Evolutionary conservation across 2,797 vertebrate species (phyloP).

Genomic region (Fundulus diaphanus): DNA sequence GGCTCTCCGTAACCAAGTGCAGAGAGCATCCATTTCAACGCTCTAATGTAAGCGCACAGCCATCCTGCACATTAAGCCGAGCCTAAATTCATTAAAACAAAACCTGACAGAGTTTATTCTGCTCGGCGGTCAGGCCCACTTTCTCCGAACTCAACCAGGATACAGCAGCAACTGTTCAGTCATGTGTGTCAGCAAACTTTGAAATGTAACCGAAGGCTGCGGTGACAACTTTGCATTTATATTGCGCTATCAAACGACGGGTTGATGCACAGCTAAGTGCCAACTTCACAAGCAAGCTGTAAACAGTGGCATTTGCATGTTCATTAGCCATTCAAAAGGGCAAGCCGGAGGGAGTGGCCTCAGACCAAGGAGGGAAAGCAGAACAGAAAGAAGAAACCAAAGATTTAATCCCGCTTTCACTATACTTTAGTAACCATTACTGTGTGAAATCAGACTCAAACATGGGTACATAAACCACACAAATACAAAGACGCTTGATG

Average conservation of each 20-base stretch:
- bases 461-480: not conserved
- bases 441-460: not conserved
- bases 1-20: conserved; percentile 38
- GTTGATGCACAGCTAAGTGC: conserved; percentile 44
- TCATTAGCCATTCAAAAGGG: conserved; percentile 71
- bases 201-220: conserved; percentile 44
- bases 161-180: conserved; percentile 3
- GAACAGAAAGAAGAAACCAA: not conserved
- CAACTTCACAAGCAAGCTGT: conserved; percentile 50
- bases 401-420: too few species aligned
- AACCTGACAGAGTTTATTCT: conserved; percentile 7
- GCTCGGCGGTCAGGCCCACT: conserved; percentile 1
- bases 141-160: conserved; percentile 8
- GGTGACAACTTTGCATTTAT: conserved; percentile 66
- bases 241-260: conserved; percentile 57
- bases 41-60: not conserved
- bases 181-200: conserved; percentile 28
- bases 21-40: conserved; percentile 46
- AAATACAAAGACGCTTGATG: not conserved
- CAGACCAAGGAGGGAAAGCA: conserved; percentile 8
- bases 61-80: conserved; percentile 1
- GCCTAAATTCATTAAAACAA: conserved; percentile 13
- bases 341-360: conserved; percentile 54
- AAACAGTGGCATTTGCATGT: conserved; percentile 76
- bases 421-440: not conserved